These are phyloP conservation scores for Megaceryle torquata DNA, from an alignment of 2,113 vertebrate genomes.

Conservation along the genomic window DNA sequence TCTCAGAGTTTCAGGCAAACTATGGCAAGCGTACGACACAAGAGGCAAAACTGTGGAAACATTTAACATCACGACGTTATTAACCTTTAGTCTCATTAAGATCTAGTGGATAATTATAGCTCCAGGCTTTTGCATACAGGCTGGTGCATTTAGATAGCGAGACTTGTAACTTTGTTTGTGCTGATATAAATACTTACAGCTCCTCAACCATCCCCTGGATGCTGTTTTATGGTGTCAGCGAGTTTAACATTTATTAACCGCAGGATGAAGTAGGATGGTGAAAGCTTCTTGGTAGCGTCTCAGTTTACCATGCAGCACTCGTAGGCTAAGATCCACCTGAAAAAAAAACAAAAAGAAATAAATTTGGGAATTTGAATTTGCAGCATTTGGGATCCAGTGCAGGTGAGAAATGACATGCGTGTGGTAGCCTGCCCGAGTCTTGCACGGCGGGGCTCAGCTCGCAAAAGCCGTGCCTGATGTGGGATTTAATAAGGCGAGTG, in stretches of 20 bases:
- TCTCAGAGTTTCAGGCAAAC: not conserved
- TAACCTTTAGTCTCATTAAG: not conserved
- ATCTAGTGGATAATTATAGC: not conserved
- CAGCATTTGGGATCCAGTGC: not conserved
- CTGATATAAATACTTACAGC: not conserved
- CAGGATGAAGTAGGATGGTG: accelerated
- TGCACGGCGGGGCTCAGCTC: not conserved
- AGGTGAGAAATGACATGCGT: not conserved
- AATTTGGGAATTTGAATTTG: too few species aligned
- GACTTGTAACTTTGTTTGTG: not conserved
- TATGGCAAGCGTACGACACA: not conserved
- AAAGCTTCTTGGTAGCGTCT: not conserved
- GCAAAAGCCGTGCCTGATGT: not conserved
- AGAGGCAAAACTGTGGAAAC: not conserved
- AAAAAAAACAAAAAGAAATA: not conserved
- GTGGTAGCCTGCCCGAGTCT: not conserved
- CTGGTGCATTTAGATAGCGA: not conserved
- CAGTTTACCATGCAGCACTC: not conserved
- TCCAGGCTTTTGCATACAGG: not conserved
- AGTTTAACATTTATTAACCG: not conserved
- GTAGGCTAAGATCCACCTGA: not conserved
- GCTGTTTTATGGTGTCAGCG: not conserved
- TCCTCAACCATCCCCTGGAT: not conserved
- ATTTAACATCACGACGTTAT: not conserved
- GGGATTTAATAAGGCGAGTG: not conserved